Evolutionary conservation across 2,888 invertebrate species (phyloP).

Genomic region (Lutraria lutraria): DNA sequence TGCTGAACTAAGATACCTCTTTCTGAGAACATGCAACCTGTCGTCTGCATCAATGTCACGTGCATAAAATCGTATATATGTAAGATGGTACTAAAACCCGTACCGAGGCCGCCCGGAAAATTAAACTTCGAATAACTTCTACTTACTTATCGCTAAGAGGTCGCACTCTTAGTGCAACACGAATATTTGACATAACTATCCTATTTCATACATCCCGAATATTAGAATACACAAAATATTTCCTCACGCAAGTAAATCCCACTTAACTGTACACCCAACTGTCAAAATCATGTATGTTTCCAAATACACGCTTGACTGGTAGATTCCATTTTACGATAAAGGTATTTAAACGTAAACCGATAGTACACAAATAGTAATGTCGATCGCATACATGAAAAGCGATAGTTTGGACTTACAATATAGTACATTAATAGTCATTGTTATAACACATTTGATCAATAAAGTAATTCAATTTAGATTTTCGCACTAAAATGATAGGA

Average conservation of each 20-base stretch:
- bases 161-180: conserved; percentile 79
- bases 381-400: conserved; percentile 3
- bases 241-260: conserved; percentile 50
- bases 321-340: conserved; percentile 50
- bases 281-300: conserved; percentile 38
- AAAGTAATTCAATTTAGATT: conserved; percentile 13
- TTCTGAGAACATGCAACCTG: background rate
- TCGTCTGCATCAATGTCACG: conserved; percentile 11
- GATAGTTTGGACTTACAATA: background rate
- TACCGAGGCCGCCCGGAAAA: background rate
- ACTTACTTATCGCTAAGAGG: conserved; percentile 75
- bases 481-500: background rate
- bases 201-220: conserved; percentile 74
- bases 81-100: background rate
- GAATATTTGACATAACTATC: conserved; percentile 79
- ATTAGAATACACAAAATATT: conserved; percentile 55
- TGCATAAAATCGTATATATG: background rate
- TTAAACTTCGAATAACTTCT: background rate
- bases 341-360: conserved; percentile 40
- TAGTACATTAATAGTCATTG: conserved; percentile 12
- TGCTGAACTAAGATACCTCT: background rate
- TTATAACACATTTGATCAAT: background rate
- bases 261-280: conserved; percentile 54
- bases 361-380: background rate
- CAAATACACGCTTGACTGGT: conserved; percentile 41